Conservation (phyloP, 2,797 vertebrate species). For the Adelosebastes latens region DNA sequence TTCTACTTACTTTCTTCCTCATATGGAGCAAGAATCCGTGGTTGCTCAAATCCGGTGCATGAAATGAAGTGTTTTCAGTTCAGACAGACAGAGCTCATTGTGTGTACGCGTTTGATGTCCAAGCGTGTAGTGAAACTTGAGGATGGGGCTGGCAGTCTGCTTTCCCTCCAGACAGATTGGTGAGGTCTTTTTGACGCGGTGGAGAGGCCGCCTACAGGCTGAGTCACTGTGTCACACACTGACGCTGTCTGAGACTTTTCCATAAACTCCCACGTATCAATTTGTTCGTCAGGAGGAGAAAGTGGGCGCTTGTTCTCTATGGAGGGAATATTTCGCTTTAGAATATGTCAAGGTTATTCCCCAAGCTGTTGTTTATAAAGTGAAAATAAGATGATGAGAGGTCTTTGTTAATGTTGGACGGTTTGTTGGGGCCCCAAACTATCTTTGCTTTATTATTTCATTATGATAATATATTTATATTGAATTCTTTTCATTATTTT, state of each 20-base stretch:
- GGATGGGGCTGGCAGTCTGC: slow-evolving; percentile 71
- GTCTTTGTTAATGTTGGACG: neutral
- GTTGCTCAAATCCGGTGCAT: slow-evolving; percentile 67
- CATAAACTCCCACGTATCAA: slow-evolving; percentile 75
- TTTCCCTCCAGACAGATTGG: slow-evolving; percentile 72
- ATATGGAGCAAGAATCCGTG: slow-evolving; percentile 77
- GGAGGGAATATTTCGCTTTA: slow-evolving; percentile 51
- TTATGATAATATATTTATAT: neutral
- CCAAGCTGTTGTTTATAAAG: slow-evolving; percentile 46
- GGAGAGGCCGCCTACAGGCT: slow-evolving; percentile 81
- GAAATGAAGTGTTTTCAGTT: slow-evolving; percentile 54
- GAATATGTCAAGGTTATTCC: slow-evolving; percentile 60
- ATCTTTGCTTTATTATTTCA: neutral
- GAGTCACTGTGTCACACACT: slow-evolving; percentile 78
- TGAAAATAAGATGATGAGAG: slow-evolving; percentile 7
- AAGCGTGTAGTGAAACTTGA: slow-evolving; percentile 70
- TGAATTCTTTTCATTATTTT: neutral
- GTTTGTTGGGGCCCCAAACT: neutral
- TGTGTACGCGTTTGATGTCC: slow-evolving; percentile 46
- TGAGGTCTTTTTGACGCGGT: slow-evolving; percentile 70
- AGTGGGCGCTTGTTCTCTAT: slow-evolving; percentile 66
- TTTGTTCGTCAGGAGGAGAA: slow-evolving; percentile 62
- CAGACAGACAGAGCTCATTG: slow-evolving; percentile 56
- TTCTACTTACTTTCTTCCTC: slow-evolving; percentile 80
- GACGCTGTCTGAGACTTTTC: slow-evolving; percentile 76